phyloP scores from a whole-genome alignment of 1,140 invertebrate genomes.

The Bradynema listronoti region DNA sequence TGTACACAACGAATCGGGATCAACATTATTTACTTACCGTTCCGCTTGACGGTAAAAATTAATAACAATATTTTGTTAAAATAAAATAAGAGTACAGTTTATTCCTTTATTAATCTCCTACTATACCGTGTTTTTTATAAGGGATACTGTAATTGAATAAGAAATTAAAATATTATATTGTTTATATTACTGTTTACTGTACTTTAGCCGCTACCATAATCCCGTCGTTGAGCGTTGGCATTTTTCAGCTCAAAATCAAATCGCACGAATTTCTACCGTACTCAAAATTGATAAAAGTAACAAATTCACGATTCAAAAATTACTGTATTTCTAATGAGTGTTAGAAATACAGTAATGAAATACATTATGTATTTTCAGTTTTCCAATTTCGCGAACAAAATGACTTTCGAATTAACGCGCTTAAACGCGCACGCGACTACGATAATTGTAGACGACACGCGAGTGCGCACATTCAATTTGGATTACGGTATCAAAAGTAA shows the following conservation, averaged over 20 bases:
- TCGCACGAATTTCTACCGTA: neutral
- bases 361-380: neutral
- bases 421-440: neutral
- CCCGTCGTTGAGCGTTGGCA: neutral
- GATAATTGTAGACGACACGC: too few species aligned
- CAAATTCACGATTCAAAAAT: neutral
- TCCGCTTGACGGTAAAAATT: slow-evolving; percentile 1
- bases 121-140: neutral
- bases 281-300: neutral
- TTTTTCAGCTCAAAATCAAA: slow-evolving; percentile 7
- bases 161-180: neutral
- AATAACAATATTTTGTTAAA: too few species aligned
- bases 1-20: slow-evolving; percentile 4
- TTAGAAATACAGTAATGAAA: neutral
- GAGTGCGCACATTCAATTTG: too few species aligned
- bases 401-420: neutral
- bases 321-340: neutral
- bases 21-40: neutral
- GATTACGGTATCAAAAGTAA: too few species aligned
- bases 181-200: neutral
- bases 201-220: neutral
- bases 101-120: neutral
- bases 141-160: neutral
- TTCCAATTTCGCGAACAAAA: slow-evolving; percentile 1
- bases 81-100: neutral